Evolutionary conservation across 30 jellyfish, hydroid and myxozoan genomes (phyloP), one percentile per base, ranked within the genome.

Genomic region (Chrysaora quinquecirrha): DNA sequence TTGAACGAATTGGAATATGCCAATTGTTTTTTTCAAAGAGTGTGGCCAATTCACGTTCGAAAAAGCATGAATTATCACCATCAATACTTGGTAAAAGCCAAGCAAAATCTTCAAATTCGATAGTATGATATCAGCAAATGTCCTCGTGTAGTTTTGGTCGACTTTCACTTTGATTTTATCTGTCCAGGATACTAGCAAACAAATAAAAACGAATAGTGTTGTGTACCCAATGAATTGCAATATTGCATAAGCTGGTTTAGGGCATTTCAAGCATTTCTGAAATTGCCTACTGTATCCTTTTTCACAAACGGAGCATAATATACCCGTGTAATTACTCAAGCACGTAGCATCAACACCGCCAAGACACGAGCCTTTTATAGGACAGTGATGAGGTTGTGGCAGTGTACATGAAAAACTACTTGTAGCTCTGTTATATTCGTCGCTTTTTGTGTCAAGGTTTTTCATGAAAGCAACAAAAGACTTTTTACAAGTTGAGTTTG

Each of bases 341-440:
- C 92, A 82, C 1, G 61, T 19, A 7, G 79, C 72, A 82, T 67
- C 30, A 9, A 82, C 33, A 2, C 92, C 92, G 0, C 92, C 92
- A 22, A 34, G 30, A 38, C 92, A 82, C 18, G 92, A 50, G 0
- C 79, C 79, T 27, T 34, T 31, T 23, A 67, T 60, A 2, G 79
- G 85, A 52, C 92, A 82, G 33, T 48, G 47, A 10, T 48, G 66
- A 4, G 92, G 85, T 25, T 62, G 30, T 3, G 92, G 92, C 24
- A 67, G 1, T 12, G 20, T 62, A 21, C 84, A 56, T 1, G 34
- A 21, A 34, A 66, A 82, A 20, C 62, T 71, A 38, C 48, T 60
- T 18, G 84, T 38, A 18, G 30, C 21, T 24, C 85, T 56, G 21
- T 49, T 58, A 34, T 82, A 82, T 11, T 11, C 2, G 30, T 64